Percentiles rank a stretch among this genome's conserved stretches.
phyloP scores from a whole-genome alignment of 2,888 invertebrate genomes.

The Diabrotica balteata region DNA sequence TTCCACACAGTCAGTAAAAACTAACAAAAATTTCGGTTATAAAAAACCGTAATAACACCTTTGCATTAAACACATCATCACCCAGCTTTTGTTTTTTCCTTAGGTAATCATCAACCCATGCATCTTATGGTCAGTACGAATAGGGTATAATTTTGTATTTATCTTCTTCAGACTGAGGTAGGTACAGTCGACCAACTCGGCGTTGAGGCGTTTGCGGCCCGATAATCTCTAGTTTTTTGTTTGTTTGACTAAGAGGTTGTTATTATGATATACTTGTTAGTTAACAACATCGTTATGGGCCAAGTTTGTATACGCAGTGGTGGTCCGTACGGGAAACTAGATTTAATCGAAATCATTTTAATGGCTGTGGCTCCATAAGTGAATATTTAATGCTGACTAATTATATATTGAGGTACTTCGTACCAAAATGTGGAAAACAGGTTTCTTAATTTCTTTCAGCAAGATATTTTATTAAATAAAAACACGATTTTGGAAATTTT shows the following conservation, averaged over 20 bases:
- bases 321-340: conserved; percentile 18
- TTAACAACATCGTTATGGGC: conserved; percentile 53
- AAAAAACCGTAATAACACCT: conserved; percentile 46
- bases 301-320: conserved; percentile 26
- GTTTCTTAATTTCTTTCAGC: too few species aligned
- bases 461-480: background rate
- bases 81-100: conserved; percentile 40
- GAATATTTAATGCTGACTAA: background rate
- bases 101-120: conserved; percentile 44
- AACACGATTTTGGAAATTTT: background rate
- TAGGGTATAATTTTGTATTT: conserved; percentile 57
- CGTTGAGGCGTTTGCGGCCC: conserved; percentile 2
- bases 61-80: conserved; percentile 44
- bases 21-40: conserved; percentile 40
- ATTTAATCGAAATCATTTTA: background rate
- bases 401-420: too few species aligned
- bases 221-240: conserved; percentile 18
- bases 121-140: conserved; percentile 49
- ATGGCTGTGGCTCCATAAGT: background rate
- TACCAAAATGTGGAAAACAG: too few species aligned
- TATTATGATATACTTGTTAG: conserved; percentile 56
- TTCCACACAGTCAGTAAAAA: conserved; percentile 37
- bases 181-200: conserved; percentile 51
- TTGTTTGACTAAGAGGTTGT: conserved; percentile 42
- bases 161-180: conserved; percentile 53